These are phyloP conservation scores for Spermophilus dauricus DNA, from an alignment of 2,113 vertebrate species.

Conservation along the genomic window DNA sequence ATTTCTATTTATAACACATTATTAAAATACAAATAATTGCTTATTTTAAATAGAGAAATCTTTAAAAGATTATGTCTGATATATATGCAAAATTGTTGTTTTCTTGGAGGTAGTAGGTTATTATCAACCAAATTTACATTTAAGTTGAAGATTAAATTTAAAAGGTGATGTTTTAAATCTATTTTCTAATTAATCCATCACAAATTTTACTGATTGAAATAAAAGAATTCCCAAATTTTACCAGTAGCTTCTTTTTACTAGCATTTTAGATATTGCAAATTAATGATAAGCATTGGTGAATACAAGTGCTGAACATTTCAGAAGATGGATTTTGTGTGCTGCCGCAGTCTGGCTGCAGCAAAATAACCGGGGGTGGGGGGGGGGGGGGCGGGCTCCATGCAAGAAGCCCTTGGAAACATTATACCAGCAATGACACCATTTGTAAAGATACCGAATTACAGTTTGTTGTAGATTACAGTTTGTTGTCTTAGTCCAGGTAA, in stretches of 20 bases:
- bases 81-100: background rate
- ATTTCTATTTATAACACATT: background rate
- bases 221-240: background rate
- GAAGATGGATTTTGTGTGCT: background rate
- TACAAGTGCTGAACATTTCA: background rate
- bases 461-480: too few species aligned
- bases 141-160: slow-evolving; percentile 27
- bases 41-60: background rate
- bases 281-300: background rate
- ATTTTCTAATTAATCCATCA: slow-evolving; percentile 22
- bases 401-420: too few species aligned
- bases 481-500: too few species aligned
- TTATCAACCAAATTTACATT: slow-evolving; percentile 4
- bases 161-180: background rate
- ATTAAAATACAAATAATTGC: background rate
- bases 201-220: background rate
- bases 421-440: too few species aligned
- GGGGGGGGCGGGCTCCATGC: too few species aligned
- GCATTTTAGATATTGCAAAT: background rate
- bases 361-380: too few species aligned
- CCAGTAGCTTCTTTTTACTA: background rate
- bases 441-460: too few species aligned
- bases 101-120: background rate
- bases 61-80: background rate
- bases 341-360: too few species aligned